Percentiles rank a stretch among this genome's conserved stretches.
Evolutionary conservation across 2,113 vertebrate genomes (phyloP).

Genomic region (Nymphicus hollandicus): DNA sequence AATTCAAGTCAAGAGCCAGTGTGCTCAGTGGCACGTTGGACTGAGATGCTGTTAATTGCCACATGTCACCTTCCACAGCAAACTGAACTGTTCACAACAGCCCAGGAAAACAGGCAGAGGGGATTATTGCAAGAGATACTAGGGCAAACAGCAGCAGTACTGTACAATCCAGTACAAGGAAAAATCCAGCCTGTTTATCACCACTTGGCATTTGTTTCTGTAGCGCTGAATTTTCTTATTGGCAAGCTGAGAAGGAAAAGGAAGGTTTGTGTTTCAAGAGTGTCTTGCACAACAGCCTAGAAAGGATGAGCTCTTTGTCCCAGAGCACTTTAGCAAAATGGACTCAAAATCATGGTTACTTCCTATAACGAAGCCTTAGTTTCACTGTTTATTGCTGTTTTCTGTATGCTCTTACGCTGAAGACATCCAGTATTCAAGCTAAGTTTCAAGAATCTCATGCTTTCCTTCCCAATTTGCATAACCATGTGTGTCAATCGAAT

Average conservation of each 20-base stretch:
- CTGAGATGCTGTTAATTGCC: neutral
- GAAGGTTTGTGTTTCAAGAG: neutral
- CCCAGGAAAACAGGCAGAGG: neutral
- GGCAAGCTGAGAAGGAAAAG: neutral
- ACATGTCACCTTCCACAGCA: neutral
- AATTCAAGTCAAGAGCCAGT: neutral
- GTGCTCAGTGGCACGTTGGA: fast-evolving
- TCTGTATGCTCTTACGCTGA: fast-evolving
- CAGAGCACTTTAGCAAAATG: neutral
- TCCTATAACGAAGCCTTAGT: neutral
- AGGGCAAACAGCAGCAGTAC: neutral
- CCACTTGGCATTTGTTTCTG: neutral
- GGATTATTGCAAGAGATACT: neutral
- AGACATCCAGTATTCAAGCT: neutral
- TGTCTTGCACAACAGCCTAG: neutral
- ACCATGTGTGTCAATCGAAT: neutral
- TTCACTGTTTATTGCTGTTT: neutral
- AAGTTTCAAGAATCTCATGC: neutral
- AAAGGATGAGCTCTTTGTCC: neutral
- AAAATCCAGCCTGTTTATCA: neutral
- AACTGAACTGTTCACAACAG: neutral
- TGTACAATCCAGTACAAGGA: neutral
- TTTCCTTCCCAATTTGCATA: slow-evolving; percentile 13
- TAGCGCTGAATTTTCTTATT: neutral
- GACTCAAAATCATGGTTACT: neutral